Base-by-base conservation (phyloP, 2,888 invertebrate species). In the Busseola fusca region DNA sequence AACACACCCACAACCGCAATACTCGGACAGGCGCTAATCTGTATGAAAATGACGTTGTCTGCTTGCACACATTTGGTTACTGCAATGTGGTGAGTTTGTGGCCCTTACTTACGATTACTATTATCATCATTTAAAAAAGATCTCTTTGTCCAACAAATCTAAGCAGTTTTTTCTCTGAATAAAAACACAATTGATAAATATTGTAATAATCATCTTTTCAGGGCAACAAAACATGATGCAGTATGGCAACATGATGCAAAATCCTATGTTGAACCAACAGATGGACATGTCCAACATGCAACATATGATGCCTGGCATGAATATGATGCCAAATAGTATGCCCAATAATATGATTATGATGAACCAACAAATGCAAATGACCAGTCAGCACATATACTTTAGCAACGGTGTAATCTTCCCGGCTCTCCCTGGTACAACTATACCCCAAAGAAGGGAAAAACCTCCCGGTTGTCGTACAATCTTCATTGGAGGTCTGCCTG, bases 401-500 rank as follows among this genome's bases (percentile, higher is more conserved):
- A 97, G 97, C 88, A 97, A 96, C 14, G 98, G 98, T 85, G 97
- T 98, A 0, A 93, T 99, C 45, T 97, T 98, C 82, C 98, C 99
- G 0, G 98, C 99, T 0, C 97, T 98, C 88, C 98, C 98, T 0
- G 97, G 97, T 84, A 97, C 97, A 0, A 97, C 98, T 1, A 96
- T 97, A 0, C 98, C 98, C 0, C 97, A 97, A 0, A 97, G 98
- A 12, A 95, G 98, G 64, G 98, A 98, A 85, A 96, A 97, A 25
- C 99, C 99, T 1, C 97, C 97, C 0, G 99, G 99, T 0, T 99
- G 99, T 90, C 96, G 98, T 64, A 99, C 99, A 0, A 97, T 98
- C 16, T 99, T 99, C 91, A 97, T 99, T 3, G 99, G 99, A 58
- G 99, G 99, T 4, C 92, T 99, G n/a, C 99, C 99, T 0, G 97